A percentile compares a stretch with the other conserved stretches of the same genome.
Conservation (phyloP, 2,888 invertebrate species). For the Sphaeridia pumilis region DNA sequence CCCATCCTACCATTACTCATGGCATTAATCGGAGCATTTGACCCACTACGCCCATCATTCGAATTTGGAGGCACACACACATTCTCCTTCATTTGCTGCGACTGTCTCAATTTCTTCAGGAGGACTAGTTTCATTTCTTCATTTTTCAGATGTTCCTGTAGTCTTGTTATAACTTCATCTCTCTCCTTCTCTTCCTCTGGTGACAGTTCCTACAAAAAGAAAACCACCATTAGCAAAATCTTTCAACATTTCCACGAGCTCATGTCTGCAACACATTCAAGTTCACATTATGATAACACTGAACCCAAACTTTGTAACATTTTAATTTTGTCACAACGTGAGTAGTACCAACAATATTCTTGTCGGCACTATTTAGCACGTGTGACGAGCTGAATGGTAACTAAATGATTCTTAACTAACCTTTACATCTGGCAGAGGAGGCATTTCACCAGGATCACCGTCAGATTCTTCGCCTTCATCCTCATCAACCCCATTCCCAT, state of each 20-base stretch:
- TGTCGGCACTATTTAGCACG: neutral
- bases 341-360: slow-evolving; percentile 6
- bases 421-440: slow-evolving; percentile 61
- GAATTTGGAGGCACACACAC: slow-evolving; percentile 42
- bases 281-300: slow-evolving; percentile 6
- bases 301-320: slow-evolving; percentile 19
- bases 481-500: slow-evolving; percentile 47
- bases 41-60: neutral
- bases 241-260: too few relatives aligned
- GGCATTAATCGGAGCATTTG: slow-evolving; percentile 10
- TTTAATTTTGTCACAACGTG: slow-evolving; percentile 14
- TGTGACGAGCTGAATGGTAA: too few relatives aligned
- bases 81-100: slow-evolving; percentile 68
- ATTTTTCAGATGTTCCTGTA: slow-evolving; percentile 79
- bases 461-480: slow-evolving; percentile 54
- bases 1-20: too few relatives aligned
- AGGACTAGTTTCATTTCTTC: slow-evolving; percentile 95
- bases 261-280: slow-evolving; percentile 18
- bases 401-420: too few relatives aligned
- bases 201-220: slow-evolving; percentile 50
- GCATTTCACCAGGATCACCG: slow-evolving; percentile 48
- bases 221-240: slow-evolving; percentile 10
- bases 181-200: slow-evolving; percentile 65
- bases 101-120: slow-evolving; percentile 82
- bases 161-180: slow-evolving; percentile 60